Percentiles rank a stretch among this genome's conserved stretches.
Conservation (phyloP, 2,888 invertebrate genomes). For the Parnassius glacialis region DNA sequence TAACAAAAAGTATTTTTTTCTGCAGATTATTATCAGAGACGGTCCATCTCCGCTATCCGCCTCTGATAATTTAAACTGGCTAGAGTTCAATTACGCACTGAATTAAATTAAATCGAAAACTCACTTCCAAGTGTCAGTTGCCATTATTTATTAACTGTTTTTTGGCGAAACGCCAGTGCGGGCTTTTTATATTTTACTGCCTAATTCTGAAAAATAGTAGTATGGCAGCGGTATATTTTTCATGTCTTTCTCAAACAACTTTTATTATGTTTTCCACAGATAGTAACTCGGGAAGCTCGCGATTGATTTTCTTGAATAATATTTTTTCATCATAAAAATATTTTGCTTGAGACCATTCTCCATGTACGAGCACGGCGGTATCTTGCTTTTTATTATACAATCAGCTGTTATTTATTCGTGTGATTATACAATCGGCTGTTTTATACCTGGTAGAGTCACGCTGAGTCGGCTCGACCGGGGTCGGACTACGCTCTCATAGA, state of each 20-base stretch:
- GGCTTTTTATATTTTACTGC: slow-evolving; percentile 19
- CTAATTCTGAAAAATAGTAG: slow-evolving; percentile 14
- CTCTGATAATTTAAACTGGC: slow-evolving; percentile 8
- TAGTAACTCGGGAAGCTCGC: no score
- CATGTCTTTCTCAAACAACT: background rate
- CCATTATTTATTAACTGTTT: slow-evolving; percentile 21
- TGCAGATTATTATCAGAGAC: background rate
- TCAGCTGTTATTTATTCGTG: no score
- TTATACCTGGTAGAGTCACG: no score
- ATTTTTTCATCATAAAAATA: no score
- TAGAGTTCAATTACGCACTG: slow-evolving; percentile 16
- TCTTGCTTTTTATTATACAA: no score
- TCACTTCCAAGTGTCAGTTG: slow-evolving; percentile 17
- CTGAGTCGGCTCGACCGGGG: no score
- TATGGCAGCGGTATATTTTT: slow-evolving; percentile 9
- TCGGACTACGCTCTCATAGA: no score
- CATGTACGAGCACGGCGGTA: no score
- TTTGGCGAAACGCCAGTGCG: slow-evolving; percentile 19
- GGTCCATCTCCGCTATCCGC: no score
- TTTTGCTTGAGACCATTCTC: no score
- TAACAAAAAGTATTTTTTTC: background rate
- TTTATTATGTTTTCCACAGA: slow-evolving; percentile 2
- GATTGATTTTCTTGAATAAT: no score
- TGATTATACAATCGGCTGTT: no score
- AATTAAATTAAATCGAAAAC: slow-evolving; percentile 24